Conservation (phyloP, 2,797 vertebrate genomes). For the Acanthis flammea region DNA sequence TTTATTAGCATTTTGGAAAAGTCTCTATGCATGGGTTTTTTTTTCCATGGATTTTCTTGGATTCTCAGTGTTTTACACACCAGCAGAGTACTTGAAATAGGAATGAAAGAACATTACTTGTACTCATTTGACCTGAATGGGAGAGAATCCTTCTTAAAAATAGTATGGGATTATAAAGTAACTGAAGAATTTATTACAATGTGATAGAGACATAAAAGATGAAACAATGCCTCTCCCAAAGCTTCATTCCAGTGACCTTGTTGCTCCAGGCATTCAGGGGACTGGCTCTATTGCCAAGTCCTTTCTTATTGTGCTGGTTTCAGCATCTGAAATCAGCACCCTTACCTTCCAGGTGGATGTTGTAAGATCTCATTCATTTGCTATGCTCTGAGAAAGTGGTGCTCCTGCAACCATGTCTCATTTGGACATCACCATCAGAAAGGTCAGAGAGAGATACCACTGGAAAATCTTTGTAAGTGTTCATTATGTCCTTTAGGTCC, state of each 20-base stretch:
- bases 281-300: neutral
- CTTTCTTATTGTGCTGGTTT: neutral
- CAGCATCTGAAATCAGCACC: neutral
- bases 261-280: neutral
- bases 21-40: fast-evolving
- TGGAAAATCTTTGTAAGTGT: neutral
- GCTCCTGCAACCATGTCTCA: neutral
- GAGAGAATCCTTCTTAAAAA: neutral
- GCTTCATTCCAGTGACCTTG: neutral
- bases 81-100: neutral
- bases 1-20: neutral
- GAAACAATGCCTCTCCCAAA: neutral
- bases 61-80: neutral
- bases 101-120: neutral
- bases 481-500: neutral
- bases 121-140: neutral
- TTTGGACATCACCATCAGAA: neutral
- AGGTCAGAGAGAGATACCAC: neutral
- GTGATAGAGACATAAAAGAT: neutral
- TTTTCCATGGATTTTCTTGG: neutral
- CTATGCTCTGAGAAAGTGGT: neutral
- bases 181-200: neutral
- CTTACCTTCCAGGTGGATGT: neutral
- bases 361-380: neutral
- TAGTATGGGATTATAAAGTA: neutral